These are phyloP conservation scores for Nanger granti DNA, from an alignment of 2,113 vertebrate genomes.

Conservation along the genomic window DNA sequence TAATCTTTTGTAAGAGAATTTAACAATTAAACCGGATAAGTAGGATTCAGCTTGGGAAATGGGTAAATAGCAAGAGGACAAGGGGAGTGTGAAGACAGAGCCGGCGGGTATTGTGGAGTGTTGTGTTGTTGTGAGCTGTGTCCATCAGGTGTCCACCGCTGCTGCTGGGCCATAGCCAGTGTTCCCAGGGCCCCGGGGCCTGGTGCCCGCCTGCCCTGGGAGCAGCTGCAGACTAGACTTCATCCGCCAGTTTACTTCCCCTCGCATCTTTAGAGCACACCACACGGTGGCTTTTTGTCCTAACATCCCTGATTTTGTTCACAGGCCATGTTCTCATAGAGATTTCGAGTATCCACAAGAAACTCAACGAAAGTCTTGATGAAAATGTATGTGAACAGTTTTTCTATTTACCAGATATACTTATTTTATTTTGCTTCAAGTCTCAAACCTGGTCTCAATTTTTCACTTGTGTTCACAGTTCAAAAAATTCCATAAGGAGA, in stretches of 20 bases:
- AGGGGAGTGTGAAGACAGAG: not conserved
- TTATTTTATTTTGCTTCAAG: not conserved
- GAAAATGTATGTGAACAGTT: constrained; percentile 86
- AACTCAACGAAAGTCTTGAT: constrained; percentile 89
- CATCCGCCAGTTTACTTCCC: not conserved
- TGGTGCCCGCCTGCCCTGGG: not conserved
- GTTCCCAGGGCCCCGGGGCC: not conserved
- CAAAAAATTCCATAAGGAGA: constrained; percentile 92
- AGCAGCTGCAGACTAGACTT: rapidly evolving
- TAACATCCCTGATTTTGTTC: not conserved
- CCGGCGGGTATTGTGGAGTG: rapidly evolving
- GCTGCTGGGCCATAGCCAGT: rapidly evolving
- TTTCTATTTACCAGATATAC: not conserved
- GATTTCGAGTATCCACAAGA: constrained; percentile 91
- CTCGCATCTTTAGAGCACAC: not conserved
- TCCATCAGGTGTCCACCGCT: too few species aligned
- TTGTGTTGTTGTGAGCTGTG: not conserved
- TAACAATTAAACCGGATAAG: not conserved
- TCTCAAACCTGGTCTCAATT: constrained; percentile 22
- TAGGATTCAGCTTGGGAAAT: not conserved
- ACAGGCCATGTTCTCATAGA: constrained; percentile 93
- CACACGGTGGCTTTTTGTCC: not conserved
- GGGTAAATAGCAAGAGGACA: not conserved
- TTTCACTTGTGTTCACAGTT: constrained; percentile 80
- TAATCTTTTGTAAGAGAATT: constrained; percentile 23